Evolutionary conservation across 1,140 invertebrate species (phyloP), one percentile per base, ranked within the genome.

Genomic region (Drosophila pectinifera): DNA sequence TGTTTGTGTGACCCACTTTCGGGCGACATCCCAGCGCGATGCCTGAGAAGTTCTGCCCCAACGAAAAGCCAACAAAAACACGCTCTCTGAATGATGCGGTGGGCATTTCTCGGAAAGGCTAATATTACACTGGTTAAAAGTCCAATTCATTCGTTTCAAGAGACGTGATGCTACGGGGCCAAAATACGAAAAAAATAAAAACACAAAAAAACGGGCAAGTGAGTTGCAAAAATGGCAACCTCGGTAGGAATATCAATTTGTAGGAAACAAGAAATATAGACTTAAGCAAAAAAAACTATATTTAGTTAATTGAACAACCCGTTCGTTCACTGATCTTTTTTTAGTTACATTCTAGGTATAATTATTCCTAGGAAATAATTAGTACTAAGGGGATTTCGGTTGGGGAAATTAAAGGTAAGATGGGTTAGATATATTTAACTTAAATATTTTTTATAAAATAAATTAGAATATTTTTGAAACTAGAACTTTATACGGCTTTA

Each of bases 1-100:
- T 86, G 83, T 69, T 70, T 59, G 69, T 75, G 78, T 78, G 83
- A 86, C 82, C 82, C 74, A 86, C 53, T 73, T 86, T 79, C 57
- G 16, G 20, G 28, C 34, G 61, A 8, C 43, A 36, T 39, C 45
- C 61, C 56, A 51, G 28, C 24, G 39, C 57, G 48, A 73, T 78
- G 81, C 63, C 73, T 84, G 81, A 85, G 81, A 84, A 85, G 69
- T 80, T 84, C 81, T 84, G 70, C 65, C 41, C 45, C 45, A 5
- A 51, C 43, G 16, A 39, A 80, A 67, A 72, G 26, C 45, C 57
- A 48, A 42, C 62, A 73, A 67, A 67, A 43, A 22, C 53, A 18
- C 57, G 57, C 62, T 65, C 62, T 10, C 18, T 80, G 62, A 80
- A 84, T 80, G 77, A 85, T 85, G 73, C 77, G 67, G 36, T 54